Conservation (phyloP, 92 coral and sea anemone genomes). For the Porites evermanni region DNA sequence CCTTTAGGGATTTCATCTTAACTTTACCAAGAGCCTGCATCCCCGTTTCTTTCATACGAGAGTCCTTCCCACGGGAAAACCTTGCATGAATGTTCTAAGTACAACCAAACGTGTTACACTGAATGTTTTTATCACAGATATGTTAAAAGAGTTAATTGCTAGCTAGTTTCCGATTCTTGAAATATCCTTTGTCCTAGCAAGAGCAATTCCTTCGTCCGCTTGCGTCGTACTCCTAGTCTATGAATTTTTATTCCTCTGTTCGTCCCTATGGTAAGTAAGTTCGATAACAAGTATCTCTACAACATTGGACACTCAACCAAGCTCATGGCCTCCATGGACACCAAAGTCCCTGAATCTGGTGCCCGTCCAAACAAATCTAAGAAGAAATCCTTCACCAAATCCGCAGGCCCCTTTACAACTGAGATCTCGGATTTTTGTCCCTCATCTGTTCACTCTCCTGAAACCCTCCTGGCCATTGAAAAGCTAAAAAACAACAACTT, state of each 20-base stretch:
- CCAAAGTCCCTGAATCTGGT: slow-evolving; percentile 6
- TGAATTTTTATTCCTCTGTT: slow-evolving; percentile 1
- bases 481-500: slow-evolving; percentile 20
- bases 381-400: not conserved
- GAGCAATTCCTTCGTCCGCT: no score
- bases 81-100: no score
- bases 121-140: no score
- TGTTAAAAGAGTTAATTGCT: no score
- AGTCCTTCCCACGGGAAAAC: no score
- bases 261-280: slow-evolving; percentile 5
- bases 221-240: not conserved
- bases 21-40: no score
- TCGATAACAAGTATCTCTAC: slow-evolving; percentile 10
- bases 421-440: not conserved
- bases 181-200: no score
- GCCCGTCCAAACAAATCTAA: slow-evolving; percentile 19
- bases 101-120: no score
- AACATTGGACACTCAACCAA: not conserved
- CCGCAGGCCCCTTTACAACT: not conserved
- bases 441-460: slow-evolving; percentile 5
- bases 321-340: slow-evolving; percentile 34
- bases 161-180: no score
- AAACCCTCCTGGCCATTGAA: slow-evolving; percentile 32
- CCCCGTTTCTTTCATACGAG: no score
- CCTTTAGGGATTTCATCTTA: no score